Evolutionary conservation across 2,113 vertebrate genomes (phyloP), one percentile per base, ranked within the genome.

Genomic region (Pelmatolapia mariae): DNA sequence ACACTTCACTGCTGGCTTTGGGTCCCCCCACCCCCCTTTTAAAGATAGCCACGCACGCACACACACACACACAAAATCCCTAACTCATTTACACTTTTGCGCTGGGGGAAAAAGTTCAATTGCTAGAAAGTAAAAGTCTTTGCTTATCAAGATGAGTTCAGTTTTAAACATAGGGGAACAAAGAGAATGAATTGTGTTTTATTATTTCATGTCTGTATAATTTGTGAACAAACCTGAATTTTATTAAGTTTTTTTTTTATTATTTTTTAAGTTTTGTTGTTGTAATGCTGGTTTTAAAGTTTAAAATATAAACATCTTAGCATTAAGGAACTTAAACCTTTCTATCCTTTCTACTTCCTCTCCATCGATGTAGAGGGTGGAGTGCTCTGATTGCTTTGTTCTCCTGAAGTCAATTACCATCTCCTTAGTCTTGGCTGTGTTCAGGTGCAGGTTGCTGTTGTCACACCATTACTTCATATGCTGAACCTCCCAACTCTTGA

Each of bases 401-500:
- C 53, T 56, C 53, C 2, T 56, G 53, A 4, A 24, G 53, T 24
- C 4, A 6, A 56, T 56, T 56, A 13, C 53, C 22, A 56, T 56
- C 53, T 24, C 22, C 53, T 56, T 56, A 22, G 53, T 56, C 53
- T 7, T 56, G 53, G 53, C 53, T 56, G 53, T 56, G 53, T 56
- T 56, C 53, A 56, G n/a, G 22, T 56, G 53, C 22, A 56, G 22
- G 22, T 56, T 24, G 53, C 7, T 56, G 53, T 56, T 56, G 6
- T 4, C 11, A 24, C 22, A 56, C 53, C 53, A 56, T 56, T 24
- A 22, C 0, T 56, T 24, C 53, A 24, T 24, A 56, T 56, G 22
- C 53, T 56, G 53, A 56, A 56, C 22, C 53, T 56, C 53, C 53
- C n/a, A n/a, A n/a, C n/a, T n/a, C n/a, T n/a, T n/a, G n/a, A n/a